phyloP scores from a whole-genome alignment of 1,140 invertebrate genomes.

The Druon quercuslanigerum region DNA sequence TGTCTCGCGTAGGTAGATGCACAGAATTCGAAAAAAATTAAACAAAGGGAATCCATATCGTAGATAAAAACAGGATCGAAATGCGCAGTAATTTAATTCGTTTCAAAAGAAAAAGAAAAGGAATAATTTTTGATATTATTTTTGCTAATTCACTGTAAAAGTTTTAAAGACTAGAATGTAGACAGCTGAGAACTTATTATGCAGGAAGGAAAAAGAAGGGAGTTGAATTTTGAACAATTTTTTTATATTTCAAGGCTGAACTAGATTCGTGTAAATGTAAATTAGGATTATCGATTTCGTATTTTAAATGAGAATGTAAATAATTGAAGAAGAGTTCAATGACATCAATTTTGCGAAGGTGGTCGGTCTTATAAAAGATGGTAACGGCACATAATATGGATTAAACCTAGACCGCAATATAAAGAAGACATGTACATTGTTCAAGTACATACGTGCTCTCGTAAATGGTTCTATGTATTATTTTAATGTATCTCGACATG shows the following conservation, averaged over 20 bases:
- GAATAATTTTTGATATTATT: too few species aligned
- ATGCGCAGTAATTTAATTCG: not conserved
- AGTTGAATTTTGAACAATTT: too few species aligned
- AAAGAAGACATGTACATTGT: not conserved
- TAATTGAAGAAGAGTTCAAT: not conserved
- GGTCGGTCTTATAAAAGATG: not conserved
- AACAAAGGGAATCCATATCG: constrained; percentile 6
- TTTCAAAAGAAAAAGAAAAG: too few species aligned
- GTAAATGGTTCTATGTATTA: constrained; percentile 1
- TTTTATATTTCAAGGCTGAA: too few species aligned
- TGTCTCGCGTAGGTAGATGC: not conserved
- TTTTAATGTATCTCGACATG: constrained; percentile 17
- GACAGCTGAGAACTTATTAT: too few species aligned
- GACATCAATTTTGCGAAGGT: not conserved
- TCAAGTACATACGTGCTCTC: not conserved
- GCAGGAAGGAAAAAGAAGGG: too few species aligned
- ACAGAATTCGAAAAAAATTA: not conserved
- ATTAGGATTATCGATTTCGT: too few species aligned
- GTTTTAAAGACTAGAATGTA: too few species aligned
- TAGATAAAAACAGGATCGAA: not conserved
- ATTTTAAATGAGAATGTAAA: too few species aligned
- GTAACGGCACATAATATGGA: constrained; percentile 18
- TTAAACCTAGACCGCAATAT: constrained; percentile 14
- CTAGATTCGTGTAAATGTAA: too few species aligned
- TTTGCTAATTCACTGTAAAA: too few species aligned